Conservation (phyloP, 2,888 invertebrate species). For the Drosophila infuscata region DNA sequence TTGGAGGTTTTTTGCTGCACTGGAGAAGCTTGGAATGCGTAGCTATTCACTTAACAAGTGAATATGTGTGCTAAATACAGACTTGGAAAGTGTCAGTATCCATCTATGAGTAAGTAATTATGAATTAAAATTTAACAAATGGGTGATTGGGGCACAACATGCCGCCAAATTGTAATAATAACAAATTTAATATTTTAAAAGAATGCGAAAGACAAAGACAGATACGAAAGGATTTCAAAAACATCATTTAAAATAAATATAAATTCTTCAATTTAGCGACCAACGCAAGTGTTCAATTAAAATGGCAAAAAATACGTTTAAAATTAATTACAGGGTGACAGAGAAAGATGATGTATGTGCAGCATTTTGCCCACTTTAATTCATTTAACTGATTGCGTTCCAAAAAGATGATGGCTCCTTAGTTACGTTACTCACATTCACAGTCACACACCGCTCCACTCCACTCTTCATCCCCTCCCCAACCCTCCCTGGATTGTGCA, state of each 20-base stretch:
- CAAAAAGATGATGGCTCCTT: slow-evolving; percentile 48
- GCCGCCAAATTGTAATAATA: neutral
- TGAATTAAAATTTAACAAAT: neutral
- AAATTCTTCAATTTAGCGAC: neutral
- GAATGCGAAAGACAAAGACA: neutral
- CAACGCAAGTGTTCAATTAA: neutral
- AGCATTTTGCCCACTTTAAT: slow-evolving; percentile 35
- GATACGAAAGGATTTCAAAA: neutral
- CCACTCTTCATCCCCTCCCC: too few species aligned
- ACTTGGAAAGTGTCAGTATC: neutral
- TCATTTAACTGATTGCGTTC: slow-evolving; percentile 54
- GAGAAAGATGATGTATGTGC: neutral
- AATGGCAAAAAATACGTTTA: neutral
- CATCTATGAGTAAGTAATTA: neutral
- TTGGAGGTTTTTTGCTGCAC: slow-evolving; percentile 25
- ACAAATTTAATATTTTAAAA: neutral
- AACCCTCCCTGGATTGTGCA: too few species aligned
- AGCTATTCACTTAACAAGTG: slow-evolving; percentile 25
- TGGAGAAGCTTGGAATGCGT: slow-evolving; percentile 14
- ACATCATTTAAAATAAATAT: neutral
- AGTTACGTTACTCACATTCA: neutral
- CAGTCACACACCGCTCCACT: neutral
- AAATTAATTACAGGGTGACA: neutral
- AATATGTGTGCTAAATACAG: neutral
- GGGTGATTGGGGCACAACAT: neutral